Evolutionary conservation across 2,888 invertebrate genomes (phyloP).

Genomic region (Hyppa rectilinea): DNA sequence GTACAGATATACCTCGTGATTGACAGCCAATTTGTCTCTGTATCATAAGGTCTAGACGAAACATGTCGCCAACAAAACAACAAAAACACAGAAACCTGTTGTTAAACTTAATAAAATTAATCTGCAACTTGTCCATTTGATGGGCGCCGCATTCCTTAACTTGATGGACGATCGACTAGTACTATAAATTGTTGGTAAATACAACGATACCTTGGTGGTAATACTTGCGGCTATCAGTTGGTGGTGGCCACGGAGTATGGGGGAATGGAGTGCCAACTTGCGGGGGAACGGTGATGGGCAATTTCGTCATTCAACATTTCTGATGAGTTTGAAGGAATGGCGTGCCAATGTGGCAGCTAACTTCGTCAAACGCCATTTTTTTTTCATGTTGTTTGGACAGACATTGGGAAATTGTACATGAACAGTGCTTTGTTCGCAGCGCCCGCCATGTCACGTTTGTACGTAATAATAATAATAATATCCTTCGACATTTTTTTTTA

Average conservation of each 20-base stretch:
- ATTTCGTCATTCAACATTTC: neutral
- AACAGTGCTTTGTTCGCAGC: neutral
- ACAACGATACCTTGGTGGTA: neutral
- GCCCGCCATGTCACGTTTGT: too few relatives aligned
- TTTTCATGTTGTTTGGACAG: neutral
- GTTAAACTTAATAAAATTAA: constrained; percentile 45
- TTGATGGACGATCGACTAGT: constrained; percentile 36
- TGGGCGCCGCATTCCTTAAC: constrained; percentile 42
- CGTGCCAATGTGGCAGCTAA: neutral
- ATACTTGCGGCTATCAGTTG: neutral
- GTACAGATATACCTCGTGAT: too few relatives aligned
- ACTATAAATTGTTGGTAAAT: constrained; percentile 39
- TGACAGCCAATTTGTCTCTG: neutral
- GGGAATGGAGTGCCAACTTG: constrained; percentile 11
- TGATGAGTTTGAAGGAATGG: neutral
- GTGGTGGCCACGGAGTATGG: constrained; percentile 2
- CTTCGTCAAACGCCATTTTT: neutral
- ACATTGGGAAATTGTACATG: neutral
- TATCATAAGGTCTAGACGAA: constrained; percentile 1
- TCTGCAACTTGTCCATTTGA: constrained; percentile 32
- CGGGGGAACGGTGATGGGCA: too few relatives aligned
- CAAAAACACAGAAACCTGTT: neutral
- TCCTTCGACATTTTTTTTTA: too few relatives aligned
- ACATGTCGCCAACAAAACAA: constrained; percentile 9
- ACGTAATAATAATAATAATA: too few relatives aligned